A percentile compares a stretch with the other conserved stretches of the same genome.
Evolutionary conservation across 1,140 invertebrate species (phyloP).

Genomic region (Aphelinus atriplicis): DNA sequence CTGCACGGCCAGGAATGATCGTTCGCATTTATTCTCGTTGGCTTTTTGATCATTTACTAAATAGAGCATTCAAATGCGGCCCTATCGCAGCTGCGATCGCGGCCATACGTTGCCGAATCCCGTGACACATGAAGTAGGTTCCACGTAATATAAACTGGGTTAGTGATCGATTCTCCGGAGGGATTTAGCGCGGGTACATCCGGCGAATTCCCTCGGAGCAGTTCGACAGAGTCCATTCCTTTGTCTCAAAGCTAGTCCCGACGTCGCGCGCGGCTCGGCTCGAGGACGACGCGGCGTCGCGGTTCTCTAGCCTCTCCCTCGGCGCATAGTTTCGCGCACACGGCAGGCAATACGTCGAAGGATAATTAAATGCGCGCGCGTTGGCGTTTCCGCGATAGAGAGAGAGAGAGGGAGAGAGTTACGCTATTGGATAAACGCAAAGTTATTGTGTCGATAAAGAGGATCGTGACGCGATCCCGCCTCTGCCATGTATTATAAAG

Average conservation of each 20-base stretch:
- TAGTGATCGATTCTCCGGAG: background rate
- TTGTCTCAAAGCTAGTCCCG: no score
- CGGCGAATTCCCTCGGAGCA: background rate
- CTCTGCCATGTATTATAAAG: background rate
- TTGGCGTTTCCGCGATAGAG: background rate
- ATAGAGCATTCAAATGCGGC: no score
- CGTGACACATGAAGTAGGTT: no score
- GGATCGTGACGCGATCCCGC: background rate
- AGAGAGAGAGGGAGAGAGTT: no score
- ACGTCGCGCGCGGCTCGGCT: background rate
- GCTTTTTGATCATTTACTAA: no score
- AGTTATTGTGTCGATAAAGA: slow-evolving; percentile 9
- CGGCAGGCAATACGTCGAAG: background rate
- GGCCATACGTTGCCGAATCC: no score
- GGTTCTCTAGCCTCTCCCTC: background rate
- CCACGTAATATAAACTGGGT: no score
- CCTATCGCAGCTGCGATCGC: no score
- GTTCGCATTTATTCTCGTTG: no score
- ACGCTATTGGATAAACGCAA: no score
- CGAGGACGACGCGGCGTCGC: background rate
- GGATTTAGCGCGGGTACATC: background rate
- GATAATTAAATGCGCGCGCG: slow-evolving; percentile 16
- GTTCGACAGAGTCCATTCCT: no score
- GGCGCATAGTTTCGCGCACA: background rate
- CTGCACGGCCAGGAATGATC: no score